Base-by-base conservation (phyloP, 2,888 invertebrate species). In the Hedya salicella region DNA sequence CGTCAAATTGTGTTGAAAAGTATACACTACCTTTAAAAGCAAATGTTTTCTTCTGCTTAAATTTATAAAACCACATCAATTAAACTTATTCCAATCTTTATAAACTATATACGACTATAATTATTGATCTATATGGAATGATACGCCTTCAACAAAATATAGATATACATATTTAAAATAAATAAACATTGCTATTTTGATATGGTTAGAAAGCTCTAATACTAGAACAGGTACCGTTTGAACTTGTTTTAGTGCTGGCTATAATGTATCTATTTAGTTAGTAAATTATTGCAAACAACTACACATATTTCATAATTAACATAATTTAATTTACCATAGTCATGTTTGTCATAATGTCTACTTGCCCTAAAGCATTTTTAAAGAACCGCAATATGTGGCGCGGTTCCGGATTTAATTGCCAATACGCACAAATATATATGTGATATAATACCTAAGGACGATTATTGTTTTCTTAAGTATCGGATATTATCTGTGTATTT, bases 201-300 rank as follows among this genome's bases (percentile, higher is more conserved):
- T 64, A 59, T 64, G 57, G 25, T 52, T 52, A 46, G 32, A 40
- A 32, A n/a, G 40, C 17, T 17, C 56, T 65, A 54, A 46, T 44
- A 44, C 42, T 49, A 59, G 17, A 30, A 17, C 57, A 64, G 64
- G 64, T 64, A 64, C 64, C 49, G 32, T 13, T 36, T 32, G 36
- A 57, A 57, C 32, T 36, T 57, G 36, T 49, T 6, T 62, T 53
- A 46, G 8, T 13, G 14, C 1, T 48, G 25, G 21, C 19, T 19
- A n/a, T 19, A 13, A 44, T 3, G 17, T 8, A 3, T 19, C 6
- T 19, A 17, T 4, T 16, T 13, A 16, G 19, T 19, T n/a, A n/a
- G n/a, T 19, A 3, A 30, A 57, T 46, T 25, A 25, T 25, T 25
- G 25, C 3, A 6, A 25, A 6, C n/a, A n/a, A n/a, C n/a, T n/a